A percentile compares a stretch with the other conserved stretches of the same genome.
phyloP scores from a whole-genome alignment of 2,797 vertebrate genomes.

The Otolemur crassicaudatus region DNA sequence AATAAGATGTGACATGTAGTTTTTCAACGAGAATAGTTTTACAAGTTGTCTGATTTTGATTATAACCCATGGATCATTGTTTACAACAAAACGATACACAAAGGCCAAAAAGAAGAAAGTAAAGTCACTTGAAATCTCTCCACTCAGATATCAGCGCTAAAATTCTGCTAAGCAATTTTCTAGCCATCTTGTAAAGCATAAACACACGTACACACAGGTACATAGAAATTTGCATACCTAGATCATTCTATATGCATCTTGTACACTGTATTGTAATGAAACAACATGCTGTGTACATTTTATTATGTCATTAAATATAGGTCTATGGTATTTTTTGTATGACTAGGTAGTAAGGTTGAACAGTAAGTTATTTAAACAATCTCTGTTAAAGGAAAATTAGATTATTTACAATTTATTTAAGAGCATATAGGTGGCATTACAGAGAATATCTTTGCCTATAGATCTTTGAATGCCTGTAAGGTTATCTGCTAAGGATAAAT shows the following conservation, averaged over 20 bases:
- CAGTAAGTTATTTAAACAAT: background rate
- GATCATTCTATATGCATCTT: background rate
- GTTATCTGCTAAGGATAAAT: background rate
- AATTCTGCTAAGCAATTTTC: background rate
- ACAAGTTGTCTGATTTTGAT: background rate
- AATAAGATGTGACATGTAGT: background rate
- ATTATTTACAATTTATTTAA: constrained; percentile 18
- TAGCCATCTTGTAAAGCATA: background rate
- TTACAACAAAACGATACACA: background rate
- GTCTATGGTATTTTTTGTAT: constrained; percentile 3
- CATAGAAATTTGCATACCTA: background rate
- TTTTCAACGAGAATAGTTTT: background rate
- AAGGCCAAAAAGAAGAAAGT: background rate
- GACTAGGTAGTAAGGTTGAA: background rate
- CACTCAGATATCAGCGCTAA: background rate
- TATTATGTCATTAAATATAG: background rate
- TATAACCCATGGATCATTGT: background rate
- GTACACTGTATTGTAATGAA: background rate
- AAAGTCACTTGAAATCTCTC: constrained; percentile 24
- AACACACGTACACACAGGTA: background rate
- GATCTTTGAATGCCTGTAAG: background rate
- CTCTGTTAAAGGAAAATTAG: constrained; percentile 3
- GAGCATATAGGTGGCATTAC: background rate
- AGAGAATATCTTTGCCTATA: background rate
- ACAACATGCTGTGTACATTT: background rate